Evolutionary conservation across 2,113 vertebrate genomes (phyloP).

Genomic region (Mandrillus leucophaeus): DNA sequence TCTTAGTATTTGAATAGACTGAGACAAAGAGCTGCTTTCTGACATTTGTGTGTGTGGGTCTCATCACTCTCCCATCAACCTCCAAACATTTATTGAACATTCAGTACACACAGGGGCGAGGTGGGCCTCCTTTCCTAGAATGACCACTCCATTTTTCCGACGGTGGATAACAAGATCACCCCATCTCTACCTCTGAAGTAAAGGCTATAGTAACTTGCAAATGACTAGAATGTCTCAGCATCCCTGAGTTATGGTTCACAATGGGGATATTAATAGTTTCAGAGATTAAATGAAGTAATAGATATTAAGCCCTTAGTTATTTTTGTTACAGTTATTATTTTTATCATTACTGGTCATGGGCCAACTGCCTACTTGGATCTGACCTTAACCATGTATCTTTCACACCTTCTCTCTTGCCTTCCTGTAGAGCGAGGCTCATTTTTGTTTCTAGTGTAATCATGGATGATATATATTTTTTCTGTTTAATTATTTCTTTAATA

Average conservation of each 20-base stretch:
- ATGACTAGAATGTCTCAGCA: not conserved
- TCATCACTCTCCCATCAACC: not conserved
- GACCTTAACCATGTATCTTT: not conserved
- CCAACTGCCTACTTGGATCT: not conserved
- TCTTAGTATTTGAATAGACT: not conserved
- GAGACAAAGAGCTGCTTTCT: not conserved
- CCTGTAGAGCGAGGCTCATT: not conserved
- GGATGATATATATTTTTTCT: not conserved
- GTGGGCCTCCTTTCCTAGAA: not conserved
- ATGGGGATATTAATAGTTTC: not conserved
- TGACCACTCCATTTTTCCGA: not conserved
- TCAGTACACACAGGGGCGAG: not conserved
- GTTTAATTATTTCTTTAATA: not conserved
- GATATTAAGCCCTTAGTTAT: not conserved
- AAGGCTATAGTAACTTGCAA: not conserved
- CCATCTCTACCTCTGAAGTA: not conserved
- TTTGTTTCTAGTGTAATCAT: not conserved
- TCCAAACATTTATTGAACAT: not conserved
- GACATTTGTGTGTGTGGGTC: not conserved
- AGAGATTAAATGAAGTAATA: not conserved
- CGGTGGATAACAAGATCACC: not conserved
- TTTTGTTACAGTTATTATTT: not conserved
- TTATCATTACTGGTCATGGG: not conserved
- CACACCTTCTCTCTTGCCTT: not conserved
- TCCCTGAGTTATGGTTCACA: not conserved